phyloP scores from a whole-genome alignment of 2,888 invertebrate species.

The Erebia palarica region DNA sequence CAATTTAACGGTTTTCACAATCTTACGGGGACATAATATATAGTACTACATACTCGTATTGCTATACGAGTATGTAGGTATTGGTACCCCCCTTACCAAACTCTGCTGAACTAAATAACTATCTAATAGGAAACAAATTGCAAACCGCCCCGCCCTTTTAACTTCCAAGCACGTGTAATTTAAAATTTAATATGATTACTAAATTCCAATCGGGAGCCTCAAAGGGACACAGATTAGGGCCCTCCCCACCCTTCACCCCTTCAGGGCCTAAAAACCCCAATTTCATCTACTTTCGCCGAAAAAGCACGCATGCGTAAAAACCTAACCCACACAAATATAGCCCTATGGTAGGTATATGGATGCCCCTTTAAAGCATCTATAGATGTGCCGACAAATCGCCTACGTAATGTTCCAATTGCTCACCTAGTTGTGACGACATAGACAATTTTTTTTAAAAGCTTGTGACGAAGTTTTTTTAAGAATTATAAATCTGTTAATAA shows the following conservation, averaged over 20 bases:
- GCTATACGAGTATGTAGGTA: background rate
- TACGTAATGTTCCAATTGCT: background rate
- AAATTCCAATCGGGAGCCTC: constrained; percentile 79
- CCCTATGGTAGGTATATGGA: constrained; percentile 48
- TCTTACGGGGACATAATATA: too few relatives aligned
- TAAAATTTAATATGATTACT: constrained; percentile 82
- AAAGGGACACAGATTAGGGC: constrained; percentile 80
- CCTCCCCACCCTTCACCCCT: constrained; percentile 56
- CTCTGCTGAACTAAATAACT: constrained; percentile 52
- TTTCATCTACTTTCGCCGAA: constrained; percentile 75
- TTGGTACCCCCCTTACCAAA: constrained; percentile 32
- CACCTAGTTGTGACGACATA: too few relatives aligned
- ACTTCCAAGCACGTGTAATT: constrained; percentile 77
- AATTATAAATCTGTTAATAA: too few relatives aligned
- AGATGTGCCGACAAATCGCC: background rate
- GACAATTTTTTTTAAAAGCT: too few relatives aligned
- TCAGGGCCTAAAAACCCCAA: constrained; percentile 75
- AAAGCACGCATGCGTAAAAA: constrained; percentile 80
- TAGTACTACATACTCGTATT: background rate
- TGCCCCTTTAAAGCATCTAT: constrained; percentile 53
- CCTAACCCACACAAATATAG: constrained; percentile 67
- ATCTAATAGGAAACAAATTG: constrained; percentile 77
- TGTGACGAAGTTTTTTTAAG: too few relatives aligned
- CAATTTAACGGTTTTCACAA: too few relatives aligned
- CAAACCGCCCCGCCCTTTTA: constrained; percentile 60